Percentiles rank a stretch among this genome's conserved stretches.
Conservation (phyloP, 1,140 invertebrate species). For the Probaryconus sp. region DNA sequence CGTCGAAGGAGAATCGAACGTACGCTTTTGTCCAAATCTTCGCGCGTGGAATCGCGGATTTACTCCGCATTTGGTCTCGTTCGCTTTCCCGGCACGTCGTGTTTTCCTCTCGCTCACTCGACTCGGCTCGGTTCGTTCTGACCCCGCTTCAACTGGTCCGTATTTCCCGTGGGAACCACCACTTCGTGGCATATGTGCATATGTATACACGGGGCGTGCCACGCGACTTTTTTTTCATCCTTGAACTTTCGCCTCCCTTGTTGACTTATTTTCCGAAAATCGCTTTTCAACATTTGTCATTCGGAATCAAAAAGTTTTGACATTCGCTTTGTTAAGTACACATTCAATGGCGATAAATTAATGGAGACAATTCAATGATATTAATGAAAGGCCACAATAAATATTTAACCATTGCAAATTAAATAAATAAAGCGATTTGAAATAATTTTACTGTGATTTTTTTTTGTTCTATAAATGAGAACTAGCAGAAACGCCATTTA, state of each 20-base stretch:
- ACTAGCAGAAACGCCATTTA: no score
- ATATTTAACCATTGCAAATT: no score
- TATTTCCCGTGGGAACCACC: slow-evolving; percentile 66
- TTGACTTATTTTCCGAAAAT: slow-evolving; percentile 39
- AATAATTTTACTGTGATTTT: no score
- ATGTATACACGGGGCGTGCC: slow-evolving; percentile 41
- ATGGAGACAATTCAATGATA: no score
- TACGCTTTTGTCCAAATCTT: slow-evolving; percentile 38
- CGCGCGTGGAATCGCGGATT: slow-evolving; percentile 31
- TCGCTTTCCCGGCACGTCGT: slow-evolving; percentile 51
- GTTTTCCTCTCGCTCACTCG: slow-evolving; percentile 51
- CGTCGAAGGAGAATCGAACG: slow-evolving; percentile 16
- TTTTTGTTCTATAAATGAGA: no score
- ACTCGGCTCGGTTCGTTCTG: no score
- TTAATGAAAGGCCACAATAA: no score
- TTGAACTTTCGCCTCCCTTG: slow-evolving; percentile 37
- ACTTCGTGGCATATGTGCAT: slow-evolving; percentile 45
- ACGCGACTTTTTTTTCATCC: slow-evolving; percentile 35
- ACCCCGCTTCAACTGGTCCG: slow-evolving; percentile 54
- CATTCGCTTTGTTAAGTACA: no score
- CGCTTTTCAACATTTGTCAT: slow-evolving; percentile 31
- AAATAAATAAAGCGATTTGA: no score
- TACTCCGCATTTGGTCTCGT: slow-evolving; percentile 46
- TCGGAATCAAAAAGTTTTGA: slow-evolving; percentile 23
- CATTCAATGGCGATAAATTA: no score